A percentile compares a stretch with the other conserved stretches of the same genome.
phyloP scores from a whole-genome alignment of 1,140 invertebrate species.

The Atta cephalotes region DNA sequence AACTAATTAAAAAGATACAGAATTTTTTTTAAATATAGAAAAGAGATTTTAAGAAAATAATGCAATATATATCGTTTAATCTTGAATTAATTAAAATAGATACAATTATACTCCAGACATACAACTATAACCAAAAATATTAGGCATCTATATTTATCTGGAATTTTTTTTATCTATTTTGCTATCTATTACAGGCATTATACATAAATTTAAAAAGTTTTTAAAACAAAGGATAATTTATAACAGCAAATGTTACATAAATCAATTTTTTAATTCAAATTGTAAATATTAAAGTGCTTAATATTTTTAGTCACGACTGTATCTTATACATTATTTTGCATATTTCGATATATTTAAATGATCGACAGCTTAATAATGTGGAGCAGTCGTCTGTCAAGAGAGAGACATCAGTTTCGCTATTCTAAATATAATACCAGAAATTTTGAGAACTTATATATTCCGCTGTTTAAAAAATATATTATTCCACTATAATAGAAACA shows the following conservation, averaged over 20 bases:
- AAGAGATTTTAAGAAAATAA: not conserved
- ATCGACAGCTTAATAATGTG: not conserved
- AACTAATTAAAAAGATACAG: not conserved
- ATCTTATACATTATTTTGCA: not conserved
- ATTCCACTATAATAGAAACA: not conserved
- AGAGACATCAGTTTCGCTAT: not conserved
- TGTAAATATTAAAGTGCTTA: too few species aligned
- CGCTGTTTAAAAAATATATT: not conserved
- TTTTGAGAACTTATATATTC: not conserved
- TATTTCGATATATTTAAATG: not conserved
- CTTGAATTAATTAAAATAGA: conserved; percentile 1
- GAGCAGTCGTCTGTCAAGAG: not conserved
- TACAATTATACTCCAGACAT: not conserved
- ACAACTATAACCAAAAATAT: too few species aligned
- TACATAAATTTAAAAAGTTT: too few species aligned
- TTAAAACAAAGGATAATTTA: too few species aligned
- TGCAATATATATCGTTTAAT: not conserved
- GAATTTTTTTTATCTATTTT: too few species aligned
- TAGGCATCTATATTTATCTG: too few species aligned
- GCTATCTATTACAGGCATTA: too few species aligned
- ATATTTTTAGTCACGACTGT: not conserved
- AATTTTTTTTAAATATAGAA: not conserved
- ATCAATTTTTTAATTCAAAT: too few species aligned
- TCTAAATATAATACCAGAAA: not conserved
- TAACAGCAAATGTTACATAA: too few species aligned